Conservation (phyloP, 2,113 vertebrate genomes). For the Poecilia latipinna region DNA sequence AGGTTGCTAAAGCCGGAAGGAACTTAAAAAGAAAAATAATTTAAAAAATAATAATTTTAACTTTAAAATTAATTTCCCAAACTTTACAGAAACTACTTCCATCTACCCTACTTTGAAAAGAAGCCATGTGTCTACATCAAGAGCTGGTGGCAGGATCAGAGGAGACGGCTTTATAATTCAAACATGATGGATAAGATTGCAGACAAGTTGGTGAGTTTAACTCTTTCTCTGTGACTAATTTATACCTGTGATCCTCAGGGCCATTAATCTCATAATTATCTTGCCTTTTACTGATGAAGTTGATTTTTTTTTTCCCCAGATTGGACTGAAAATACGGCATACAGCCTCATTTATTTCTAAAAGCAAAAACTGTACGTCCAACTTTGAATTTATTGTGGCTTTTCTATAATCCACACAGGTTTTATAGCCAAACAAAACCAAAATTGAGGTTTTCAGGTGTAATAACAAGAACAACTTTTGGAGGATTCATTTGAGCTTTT, state of each 20-base stretch:
- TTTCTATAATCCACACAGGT: background rate
- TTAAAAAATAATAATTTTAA: background rate
- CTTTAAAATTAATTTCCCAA: background rate
- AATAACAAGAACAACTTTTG: too few species aligned
- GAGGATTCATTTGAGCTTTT: too few species aligned
- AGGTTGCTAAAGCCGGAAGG: background rate
- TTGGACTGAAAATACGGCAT: too few species aligned
- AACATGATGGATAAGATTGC: constrained; percentile 97
- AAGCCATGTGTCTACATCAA: constrained; percentile 98
- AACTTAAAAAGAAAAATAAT: background rate
- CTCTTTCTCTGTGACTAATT: background rate
- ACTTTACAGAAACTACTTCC: constrained; percentile 91
- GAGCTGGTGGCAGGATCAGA: constrained; percentile 98
- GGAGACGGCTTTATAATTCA: constrained; percentile 91
- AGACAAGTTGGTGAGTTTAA: constrained; percentile 88
- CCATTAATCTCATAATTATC: too few species aligned
- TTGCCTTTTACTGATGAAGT: too few species aligned
- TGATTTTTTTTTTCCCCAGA: too few species aligned
- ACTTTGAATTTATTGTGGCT: background rate
- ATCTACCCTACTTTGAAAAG: constrained; percentile 93
- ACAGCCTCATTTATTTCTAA: too few species aligned
- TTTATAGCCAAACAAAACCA: too few species aligned
- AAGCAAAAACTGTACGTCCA: too few species aligned
- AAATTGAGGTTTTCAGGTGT: too few species aligned
- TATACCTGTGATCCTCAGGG: background rate